Evolutionary conservation across 2,113 vertebrate species (phyloP), one percentile per base, ranked within the genome.

Genomic region (Pleuronectes platessa): DNA sequence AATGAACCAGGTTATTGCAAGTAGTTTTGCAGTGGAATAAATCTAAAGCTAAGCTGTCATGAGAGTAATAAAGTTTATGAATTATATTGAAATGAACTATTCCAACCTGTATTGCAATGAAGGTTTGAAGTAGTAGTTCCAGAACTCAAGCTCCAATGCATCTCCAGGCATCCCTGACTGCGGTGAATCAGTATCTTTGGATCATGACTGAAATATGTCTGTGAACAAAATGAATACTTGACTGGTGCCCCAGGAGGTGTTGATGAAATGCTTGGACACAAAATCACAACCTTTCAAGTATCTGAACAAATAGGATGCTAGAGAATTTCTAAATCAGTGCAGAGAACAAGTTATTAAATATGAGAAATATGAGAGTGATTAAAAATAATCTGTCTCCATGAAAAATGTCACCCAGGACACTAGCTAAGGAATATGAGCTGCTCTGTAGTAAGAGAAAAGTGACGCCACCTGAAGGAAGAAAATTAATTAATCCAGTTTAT

Each of bases 221-320:
- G 40, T 26, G 56, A 17, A 64, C 24, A 31, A 31, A 31, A 31
- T 31, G 11, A 71, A 74, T 74, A 53, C 54, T 79, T 37, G 63
- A 56, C 51, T 7, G 27, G 26, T 42, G 37, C 13, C n/a, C 8
- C 12, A 26, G 68, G 64, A 74, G 45, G 65, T 35, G 14, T 17
- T 54, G 58, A 72, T 72, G 26, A 62, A 53, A 69, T 61, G 35
- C 61, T 66, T 11, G 2, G n/a, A 49, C 12, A 23, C 24, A 45
- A 65, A 64, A 73, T 4, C 54, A 59, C 8, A 15, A n/a, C 26
- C 1, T 20, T 58, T 26, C 26, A 53, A 37, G n/a, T 21, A 23
- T 67, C 21, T 31, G 55, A 73, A 59, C n/a, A 80, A 65, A 78
- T 24, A 59, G 17, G 45, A 47, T 66, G 37, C 31, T 15, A n/a